A percentile compares a stretch with the other conserved stretches of the same genome.
These are phyloP conservation scores for Linnaemya vulpina DNA, from an alignment of 2,888 invertebrate genomes.

Conservation along the genomic window DNA sequence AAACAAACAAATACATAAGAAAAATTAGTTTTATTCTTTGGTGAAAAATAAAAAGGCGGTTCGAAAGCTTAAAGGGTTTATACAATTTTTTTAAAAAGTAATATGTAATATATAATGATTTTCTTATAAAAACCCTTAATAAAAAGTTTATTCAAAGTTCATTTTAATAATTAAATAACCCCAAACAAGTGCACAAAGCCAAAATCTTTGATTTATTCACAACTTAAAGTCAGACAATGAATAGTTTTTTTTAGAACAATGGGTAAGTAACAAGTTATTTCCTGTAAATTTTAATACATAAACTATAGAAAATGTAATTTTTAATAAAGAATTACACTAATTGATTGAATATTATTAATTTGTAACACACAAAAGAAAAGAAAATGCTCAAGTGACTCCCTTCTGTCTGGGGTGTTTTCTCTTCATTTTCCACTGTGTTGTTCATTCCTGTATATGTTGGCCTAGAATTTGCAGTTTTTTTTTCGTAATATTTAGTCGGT, in stretches of 20 bases:
- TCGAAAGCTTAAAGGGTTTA: conserved; percentile 32
- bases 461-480: conserved; percentile 41
- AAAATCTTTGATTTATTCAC: conserved; percentile 33
- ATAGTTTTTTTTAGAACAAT: conserved; percentile 4
- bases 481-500: conserved; percentile 2
- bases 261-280: conserved; percentile 11
- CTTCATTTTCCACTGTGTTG: conserved; percentile 37
- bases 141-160: neutral
- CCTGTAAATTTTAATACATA: neutral
- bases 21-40: conserved; percentile 40
- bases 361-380: neutral
- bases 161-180: neutral
- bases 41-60: conserved; percentile 66
- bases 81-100: conserved; percentile 17
- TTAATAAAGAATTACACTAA: neutral
- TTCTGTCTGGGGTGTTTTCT: conserved; percentile 68
- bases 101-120: neutral
- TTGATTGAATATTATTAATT: neutral
- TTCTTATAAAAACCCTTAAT: neutral
- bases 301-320: neutral
- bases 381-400: conserved; percentile 38
- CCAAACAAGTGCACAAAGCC: neutral
- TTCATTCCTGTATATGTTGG: conserved; percentile 21
- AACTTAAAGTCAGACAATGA: conserved; percentile 1
- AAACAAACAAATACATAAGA: conserved; percentile 68